Evolutionary conservation across 2,113 vertebrate genomes (phyloP).

Genomic region (Anolis carolinensis): DNA sequence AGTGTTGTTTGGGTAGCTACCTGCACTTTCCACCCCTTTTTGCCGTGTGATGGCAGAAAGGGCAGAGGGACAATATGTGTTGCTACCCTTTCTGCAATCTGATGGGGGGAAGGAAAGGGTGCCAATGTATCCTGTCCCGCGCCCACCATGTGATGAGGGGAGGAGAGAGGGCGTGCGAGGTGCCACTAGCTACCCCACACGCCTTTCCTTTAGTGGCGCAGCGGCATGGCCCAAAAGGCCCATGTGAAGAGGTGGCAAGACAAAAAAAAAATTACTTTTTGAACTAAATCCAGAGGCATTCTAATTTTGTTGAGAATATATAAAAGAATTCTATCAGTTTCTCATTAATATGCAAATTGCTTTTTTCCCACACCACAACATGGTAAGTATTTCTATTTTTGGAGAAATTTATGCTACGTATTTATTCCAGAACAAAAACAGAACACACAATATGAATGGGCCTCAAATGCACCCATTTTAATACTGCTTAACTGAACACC

Average conservation of each 20-base stretch:
- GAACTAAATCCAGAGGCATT: background rate
- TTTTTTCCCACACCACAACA: background rate
- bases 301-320: background rate
- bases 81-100: too few relatives aligned
- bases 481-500: background rate
- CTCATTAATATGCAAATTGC: background rate
- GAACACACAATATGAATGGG: background rate
- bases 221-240: too few relatives aligned
- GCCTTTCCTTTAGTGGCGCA: too few relatives aligned
- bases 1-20: too few relatives aligned
- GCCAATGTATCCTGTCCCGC: too few relatives aligned
- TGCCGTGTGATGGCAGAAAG: too few relatives aligned
- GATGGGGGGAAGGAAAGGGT: too few relatives aligned
- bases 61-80: too few relatives aligned
- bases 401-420: constrained; percentile 15
- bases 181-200: too few relatives aligned
- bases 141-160: too few relatives aligned
- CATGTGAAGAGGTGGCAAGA: background rate
- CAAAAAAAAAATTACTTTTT: background rate
- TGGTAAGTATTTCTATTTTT: background rate
- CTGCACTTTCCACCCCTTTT: too few relatives aligned
- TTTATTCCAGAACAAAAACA: background rate
- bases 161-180: too few relatives aligned
- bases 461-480: background rate
- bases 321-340: background rate